Base-by-base conservation (phyloP, 2,797 vertebrate genomes). In the Babyrousa celebensis region DNA sequence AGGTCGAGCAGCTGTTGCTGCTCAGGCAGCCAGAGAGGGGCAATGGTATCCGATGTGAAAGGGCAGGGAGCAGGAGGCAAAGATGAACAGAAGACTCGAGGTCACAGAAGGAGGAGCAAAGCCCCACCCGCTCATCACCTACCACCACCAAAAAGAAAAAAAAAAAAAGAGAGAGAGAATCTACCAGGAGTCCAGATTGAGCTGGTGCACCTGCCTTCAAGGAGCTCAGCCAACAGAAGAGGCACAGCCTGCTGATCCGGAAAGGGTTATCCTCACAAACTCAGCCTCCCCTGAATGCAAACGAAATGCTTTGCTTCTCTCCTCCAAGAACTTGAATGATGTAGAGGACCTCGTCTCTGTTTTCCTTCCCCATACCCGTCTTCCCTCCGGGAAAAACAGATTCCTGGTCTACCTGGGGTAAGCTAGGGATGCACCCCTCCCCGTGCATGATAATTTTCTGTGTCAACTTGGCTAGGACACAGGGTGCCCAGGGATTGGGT, bases 381-480 rank as follows among this genome's bases (percentile, higher is more conserved):
- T 10, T 52, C 25, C 67, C 4, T 27, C 85, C 10, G n/a, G 52
- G 21, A 12, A 58, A 58, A 54, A 20, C 18, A 21, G 63, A 71
- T 12, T 0, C n/a, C 60, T 20, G 3, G 43, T 29, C 56, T 48
- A 36, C 58, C 23, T 21, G 7, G 14, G 23, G 21, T 63, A 11
- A 15, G 21, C 16, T 0, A 17, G 68, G 10, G 27, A 18, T 60
- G 23, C n/a, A 6, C 9, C 15, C n/a, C 6, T 29, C 36, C 23
- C 29, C 11, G 5, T 17, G 52, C 23, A 25, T 25, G 56, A 54
- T n/a, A 15, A 32, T 23, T n/a, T 52, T 23, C 40, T 80, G 65
- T 52, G 65, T 40, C 10, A 5, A 3, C n/a, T 12, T 3, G 21
- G 14, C 21, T 12, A 18, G 10, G 2, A 23, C 23, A 21, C 0